Conservation (phyloP, 2,888 invertebrate species). For the Stictocephala bisonia region DNA sequence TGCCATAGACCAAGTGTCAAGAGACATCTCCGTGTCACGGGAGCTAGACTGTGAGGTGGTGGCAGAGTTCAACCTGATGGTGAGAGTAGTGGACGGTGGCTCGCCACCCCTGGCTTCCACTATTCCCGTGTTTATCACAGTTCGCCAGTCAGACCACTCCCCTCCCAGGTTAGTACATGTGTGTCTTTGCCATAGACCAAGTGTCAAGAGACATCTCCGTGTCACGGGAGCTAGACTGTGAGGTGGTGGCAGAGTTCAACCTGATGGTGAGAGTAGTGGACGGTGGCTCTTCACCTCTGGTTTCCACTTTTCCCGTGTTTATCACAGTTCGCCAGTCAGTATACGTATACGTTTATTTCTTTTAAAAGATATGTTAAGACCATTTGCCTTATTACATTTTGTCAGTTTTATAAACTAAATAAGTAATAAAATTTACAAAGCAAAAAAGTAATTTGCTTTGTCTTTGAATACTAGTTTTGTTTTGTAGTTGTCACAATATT, state of each 20-base stretch:
- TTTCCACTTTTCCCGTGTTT: slow-evolving; percentile 84
- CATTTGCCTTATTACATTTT: too few species aligned
- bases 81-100: slow-evolving; percentile 85
- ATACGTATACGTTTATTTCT: too few species aligned
- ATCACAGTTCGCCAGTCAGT: slow-evolving; percentile 88
- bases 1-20: slow-evolving; percentile 81
- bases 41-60: slow-evolving; percentile 76
- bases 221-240: slow-evolving; percentile 76
- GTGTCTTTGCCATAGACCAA: slow-evolving; percentile 85
- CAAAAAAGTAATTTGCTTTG: too few species aligned
- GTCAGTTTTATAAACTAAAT: too few species aligned
- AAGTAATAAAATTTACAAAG: too few species aligned
- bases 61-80: slow-evolving; percentile 84
- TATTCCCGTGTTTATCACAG: slow-evolving; percentile 85
- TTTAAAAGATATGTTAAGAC: too few species aligned
- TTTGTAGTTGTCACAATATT: too few species aligned
- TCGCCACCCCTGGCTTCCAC: slow-evolving; percentile 78
- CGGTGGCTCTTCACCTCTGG: slow-evolving; percentile 79
- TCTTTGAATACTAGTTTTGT: too few species aligned
- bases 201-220: slow-evolving; percentile 80
- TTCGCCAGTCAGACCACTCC: slow-evolving; percentile 89
- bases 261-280: slow-evolving; percentile 85
- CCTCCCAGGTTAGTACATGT: slow-evolving; percentile 85
- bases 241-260: slow-evolving; percentile 82
- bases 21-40: slow-evolving; percentile 78